Evolutionary conservation across 2,888 invertebrate genomes (phyloP), one percentile per base, ranked within the genome.

Genomic region (Drosophila engyochracea): DNA sequence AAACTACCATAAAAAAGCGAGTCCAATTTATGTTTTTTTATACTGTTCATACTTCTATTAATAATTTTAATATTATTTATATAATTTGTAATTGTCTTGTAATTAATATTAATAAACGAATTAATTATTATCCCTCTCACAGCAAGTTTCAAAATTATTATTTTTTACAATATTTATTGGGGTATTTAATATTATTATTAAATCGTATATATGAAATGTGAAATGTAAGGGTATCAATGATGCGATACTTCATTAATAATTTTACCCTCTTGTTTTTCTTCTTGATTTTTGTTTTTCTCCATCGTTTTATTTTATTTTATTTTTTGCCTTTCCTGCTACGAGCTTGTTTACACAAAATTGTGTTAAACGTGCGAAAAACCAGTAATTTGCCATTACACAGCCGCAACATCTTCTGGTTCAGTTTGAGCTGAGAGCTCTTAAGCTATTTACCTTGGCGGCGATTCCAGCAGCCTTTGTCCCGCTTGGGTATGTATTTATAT

Each of bases 281-380:
- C 44, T n/a, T 37, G 22, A 25, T 25, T 47, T 47, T 47, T 25
- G 47, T 25, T 47, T 9, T 47, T 25, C 47, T 25, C 14, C 47
- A 9, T 9, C 47, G 2, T 16, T 47, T 54, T 30, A 39, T 61
- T 22, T 55, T 39, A 14, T 31, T 33, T n/a, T 47, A 41, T 31
- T 41, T 62, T 62, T 58, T 59, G 54, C 55, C 39, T 59, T 31
- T 37, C 44, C 64, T 53, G 54, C 58, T 51, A 73, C 63, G 61
- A 61, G 72, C 83, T 83, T 83, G 77, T 85, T 83, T 80, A 83
- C 77, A 74, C 72, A 62, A 91, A 90, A 87, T 90, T 90, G 83
- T 70, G 90, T 88, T 91, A 87, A 91, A 85, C 80, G 89, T 86
- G 91, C 83, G 85, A 86, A 77, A 83, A 83, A 70, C 73, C 76